Conservation (phyloP, 1,140 invertebrate species). For the Coptotermes formosanus region DNA sequence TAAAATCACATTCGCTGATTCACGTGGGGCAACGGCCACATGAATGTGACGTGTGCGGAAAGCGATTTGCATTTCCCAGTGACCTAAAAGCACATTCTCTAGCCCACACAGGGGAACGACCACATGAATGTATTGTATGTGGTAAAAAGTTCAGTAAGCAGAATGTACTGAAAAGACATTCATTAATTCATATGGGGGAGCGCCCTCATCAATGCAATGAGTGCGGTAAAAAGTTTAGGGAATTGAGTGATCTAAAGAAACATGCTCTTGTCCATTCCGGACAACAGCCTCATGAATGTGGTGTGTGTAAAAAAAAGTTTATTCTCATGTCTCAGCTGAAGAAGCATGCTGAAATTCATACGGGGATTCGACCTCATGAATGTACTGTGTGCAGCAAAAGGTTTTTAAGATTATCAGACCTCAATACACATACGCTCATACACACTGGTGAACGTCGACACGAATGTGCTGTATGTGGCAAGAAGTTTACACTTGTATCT, state of each 20-base stretch:
- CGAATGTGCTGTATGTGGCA: conserved; percentile 65
- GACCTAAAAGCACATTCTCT: conserved; percentile 52
- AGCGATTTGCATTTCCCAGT: conserved; percentile 52
- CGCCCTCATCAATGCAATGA: conserved; percentile 44
- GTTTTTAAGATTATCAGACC: conserved; percentile 51
- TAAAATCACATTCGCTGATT: conserved; percentile 50
- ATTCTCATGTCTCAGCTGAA: conserved; percentile 49
- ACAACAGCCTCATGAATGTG: conserved; percentile 35
- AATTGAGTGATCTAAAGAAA: conserved; percentile 26
- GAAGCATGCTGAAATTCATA: conserved; percentile 12
- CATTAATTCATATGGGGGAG: conserved; percentile 45
- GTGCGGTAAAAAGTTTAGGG: conserved; percentile 35
- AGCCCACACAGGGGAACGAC: conserved; percentile 55
- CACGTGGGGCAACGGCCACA: conserved; percentile 62
- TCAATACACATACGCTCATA: conserved; percentile 69
- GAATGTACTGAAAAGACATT: conserved; percentile 40
- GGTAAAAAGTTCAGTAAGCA: conserved; percentile 49
- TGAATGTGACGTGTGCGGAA: conserved; percentile 48
- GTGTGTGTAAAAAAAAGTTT: conserved; percentile 55
- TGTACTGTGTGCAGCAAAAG: conserved; percentile 50
- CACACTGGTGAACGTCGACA: conserved; percentile 69
- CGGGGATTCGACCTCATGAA: conserved; percentile 48
- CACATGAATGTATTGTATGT: conserved; percentile 46
- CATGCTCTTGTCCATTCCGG: conserved; percentile 16
- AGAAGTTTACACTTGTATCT: conserved; percentile 64